Base-by-base conservation (phyloP, 1,140 invertebrate genomes). In the Steinernema feltiae region DNA sequence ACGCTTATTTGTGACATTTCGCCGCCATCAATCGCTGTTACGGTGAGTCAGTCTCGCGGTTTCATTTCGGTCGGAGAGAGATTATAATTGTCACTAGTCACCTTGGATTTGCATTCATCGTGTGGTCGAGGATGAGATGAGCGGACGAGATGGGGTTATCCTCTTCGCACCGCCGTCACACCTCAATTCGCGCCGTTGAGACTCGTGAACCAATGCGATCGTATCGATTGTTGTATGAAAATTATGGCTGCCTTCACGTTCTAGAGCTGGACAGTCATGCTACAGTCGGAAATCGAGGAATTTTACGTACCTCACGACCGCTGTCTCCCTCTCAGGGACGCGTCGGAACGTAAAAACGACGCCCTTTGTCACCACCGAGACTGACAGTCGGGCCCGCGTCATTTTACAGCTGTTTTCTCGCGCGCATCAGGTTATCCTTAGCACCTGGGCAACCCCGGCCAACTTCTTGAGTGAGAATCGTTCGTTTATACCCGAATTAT, bases 31-130 rank as follows among this genome's bases (percentile, higher is more conserved):
- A 7, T 41, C 18, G 7, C 35, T 18, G 24, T 63, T 3, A 63
- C 12, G 53, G 53, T 63, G 53, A 63, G 53, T 63, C 53, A 63
- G 35, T 41, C 18, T 41, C 7, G 18, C 18, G 35, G 53, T 63
- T 63, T 63, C 15, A 63, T 63, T 63, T 63, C 24, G 53, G 12
- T 12, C 53, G 53, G 35, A 18, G 35, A 18, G 7, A 18, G 53
- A 63, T 63, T 63, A 63, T 27, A 63, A 63, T 63, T 63, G 53
- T 63, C 53, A 27, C 53, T 41, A n/a, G n/a, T n/a, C n/a, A n/a
- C n/a, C n/a, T n/a, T n/a, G n/a, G n/a, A n/a, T n/a, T n/a, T n/a
- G n/a, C n/a, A n/a, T n/a, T n/a, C n/a, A n/a, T n/a, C n/a, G n/a
- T n/a, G n/a, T n/a, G n/a, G n/a, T n/a, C n/a, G n/a, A n/a, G n/a